Percentiles rank a stretch among this genome's conserved stretches.
These are phyloP conservation scores for Alauda arvensis DNA, from an alignment of 2,797 vertebrate genomes.

Conservation along the genomic window DNA sequence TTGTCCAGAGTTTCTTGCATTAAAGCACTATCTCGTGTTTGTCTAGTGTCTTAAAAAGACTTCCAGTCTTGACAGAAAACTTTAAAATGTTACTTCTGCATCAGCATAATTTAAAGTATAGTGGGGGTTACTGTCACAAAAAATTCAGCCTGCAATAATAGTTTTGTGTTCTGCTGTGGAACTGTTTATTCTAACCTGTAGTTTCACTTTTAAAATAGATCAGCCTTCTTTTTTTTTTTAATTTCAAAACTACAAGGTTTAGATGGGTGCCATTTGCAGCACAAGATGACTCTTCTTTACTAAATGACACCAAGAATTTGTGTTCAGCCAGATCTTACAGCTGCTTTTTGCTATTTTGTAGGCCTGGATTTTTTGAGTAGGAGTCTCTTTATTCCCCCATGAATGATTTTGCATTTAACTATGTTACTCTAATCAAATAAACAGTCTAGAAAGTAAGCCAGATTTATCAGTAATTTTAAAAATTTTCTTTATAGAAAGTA, in stretches of 20 bases:
- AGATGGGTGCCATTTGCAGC: neutral
- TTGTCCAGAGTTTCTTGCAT: neutral
- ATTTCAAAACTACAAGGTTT: neutral
- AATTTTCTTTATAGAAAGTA: neutral
- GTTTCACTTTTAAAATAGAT: neutral
- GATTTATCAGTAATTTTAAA: neutral
- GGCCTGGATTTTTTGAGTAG: neutral
- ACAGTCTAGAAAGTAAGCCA: neutral
- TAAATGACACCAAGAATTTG: neutral
- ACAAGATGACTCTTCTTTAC: neutral
- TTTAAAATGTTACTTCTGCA: neutral
- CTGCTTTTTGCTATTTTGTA: neutral
- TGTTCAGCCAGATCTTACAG: neutral
- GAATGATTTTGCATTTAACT: neutral
- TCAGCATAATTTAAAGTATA: neutral
- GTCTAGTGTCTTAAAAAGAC: neutral
- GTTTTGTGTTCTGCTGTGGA: neutral
- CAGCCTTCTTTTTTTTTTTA: neutral
- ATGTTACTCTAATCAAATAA: neutral
- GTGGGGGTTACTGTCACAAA: neutral
- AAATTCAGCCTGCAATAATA: neutral
- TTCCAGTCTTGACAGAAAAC: neutral
- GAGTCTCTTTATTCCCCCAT: neutral
- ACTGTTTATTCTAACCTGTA: neutral
- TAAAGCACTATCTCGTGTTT: neutral